These are phyloP conservation scores for Phymorhynchus buccinoides DNA, from an alignment of 1,140 invertebrate species.

Conservation along the genomic window DNA sequence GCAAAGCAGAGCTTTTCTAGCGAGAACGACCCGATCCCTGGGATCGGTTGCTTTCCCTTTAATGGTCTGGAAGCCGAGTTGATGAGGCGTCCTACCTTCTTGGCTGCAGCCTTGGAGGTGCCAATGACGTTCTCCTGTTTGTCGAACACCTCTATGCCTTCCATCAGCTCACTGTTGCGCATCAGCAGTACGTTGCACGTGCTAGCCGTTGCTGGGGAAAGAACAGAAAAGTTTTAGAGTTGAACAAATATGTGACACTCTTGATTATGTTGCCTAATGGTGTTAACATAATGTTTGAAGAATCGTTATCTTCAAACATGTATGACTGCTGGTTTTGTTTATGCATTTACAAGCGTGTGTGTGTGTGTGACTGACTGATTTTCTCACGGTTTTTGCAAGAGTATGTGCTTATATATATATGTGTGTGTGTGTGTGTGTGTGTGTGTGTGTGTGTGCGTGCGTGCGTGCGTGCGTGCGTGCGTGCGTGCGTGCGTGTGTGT, in stretches of 20 bases:
- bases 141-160: conserved; percentile 75
- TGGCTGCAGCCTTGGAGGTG: conserved; percentile 75
- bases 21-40: too few species aligned
- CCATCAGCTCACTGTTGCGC: conserved; percentile 74
- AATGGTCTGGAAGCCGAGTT: too few species aligned
- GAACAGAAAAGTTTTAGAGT: conserved; percentile 18
- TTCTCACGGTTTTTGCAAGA: too few species aligned
- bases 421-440: neutral
- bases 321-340: neutral
- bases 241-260: neutral
- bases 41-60: too few species aligned
- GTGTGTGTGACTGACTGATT: too few species aligned
- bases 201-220: conserved; percentile 72
- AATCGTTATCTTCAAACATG: neutral
- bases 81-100: conserved; percentile 72
- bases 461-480: neutral
- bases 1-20: too few species aligned
- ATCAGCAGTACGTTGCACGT: conserved; percentile 76
- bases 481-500: neutral
- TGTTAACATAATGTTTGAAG: too few species aligned
- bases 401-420: neutral
- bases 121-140: conserved; percentile 72
- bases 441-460: neutral
- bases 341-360: neutral
- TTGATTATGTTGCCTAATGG: too few species aligned